These are phyloP conservation scores for Heliothis peltigera DNA, from an alignment of 2,888 invertebrate species.

Conservation along the genomic window DNA sequence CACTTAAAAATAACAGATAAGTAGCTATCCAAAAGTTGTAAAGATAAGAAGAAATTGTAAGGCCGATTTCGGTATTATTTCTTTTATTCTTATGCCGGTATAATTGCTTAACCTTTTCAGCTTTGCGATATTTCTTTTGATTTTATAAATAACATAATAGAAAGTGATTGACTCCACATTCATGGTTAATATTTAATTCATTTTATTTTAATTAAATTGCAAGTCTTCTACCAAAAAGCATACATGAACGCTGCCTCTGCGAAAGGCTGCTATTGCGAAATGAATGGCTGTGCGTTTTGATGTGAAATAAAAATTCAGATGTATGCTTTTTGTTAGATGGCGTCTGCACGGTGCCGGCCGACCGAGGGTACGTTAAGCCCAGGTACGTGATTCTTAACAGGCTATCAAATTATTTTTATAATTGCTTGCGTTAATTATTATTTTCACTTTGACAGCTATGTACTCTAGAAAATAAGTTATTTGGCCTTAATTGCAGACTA, in stretches of 20 bases:
- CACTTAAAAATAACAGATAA: too few species aligned
- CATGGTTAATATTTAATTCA: background rate
- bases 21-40: too few species aligned
- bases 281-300: slow-evolving; percentile 80
- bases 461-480: background rate
- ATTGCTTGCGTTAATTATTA: slow-evolving; percentile 22
- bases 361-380: slow-evolving; percentile 40
- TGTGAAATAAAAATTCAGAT: slow-evolving; percentile 71
- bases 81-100: background rate
- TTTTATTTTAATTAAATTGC: slow-evolving; percentile 18
- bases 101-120: slow-evolving; percentile 8
- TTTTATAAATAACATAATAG: background rate
- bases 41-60: too few species aligned
- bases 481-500: slow-evolving; percentile 1
- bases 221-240: slow-evolving; percentile 76
- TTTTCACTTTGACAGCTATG: slow-evolving; percentile 1
- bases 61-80: background rate
- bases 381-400: slow-evolving; percentile 61
- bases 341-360: slow-evolving; percentile 58
- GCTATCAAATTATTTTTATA: slow-evolving; percentile 9
- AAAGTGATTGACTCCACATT: slow-evolving; percentile 1
- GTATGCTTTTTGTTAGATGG: slow-evolving; percentile 85
- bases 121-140: slow-evolving; percentile 44
- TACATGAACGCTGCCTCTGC: slow-evolving; percentile 74
- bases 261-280: slow-evolving; percentile 80